Conservation (phyloP, 1,140 invertebrate species). For the Pygmarrhopalites habei region DNA sequence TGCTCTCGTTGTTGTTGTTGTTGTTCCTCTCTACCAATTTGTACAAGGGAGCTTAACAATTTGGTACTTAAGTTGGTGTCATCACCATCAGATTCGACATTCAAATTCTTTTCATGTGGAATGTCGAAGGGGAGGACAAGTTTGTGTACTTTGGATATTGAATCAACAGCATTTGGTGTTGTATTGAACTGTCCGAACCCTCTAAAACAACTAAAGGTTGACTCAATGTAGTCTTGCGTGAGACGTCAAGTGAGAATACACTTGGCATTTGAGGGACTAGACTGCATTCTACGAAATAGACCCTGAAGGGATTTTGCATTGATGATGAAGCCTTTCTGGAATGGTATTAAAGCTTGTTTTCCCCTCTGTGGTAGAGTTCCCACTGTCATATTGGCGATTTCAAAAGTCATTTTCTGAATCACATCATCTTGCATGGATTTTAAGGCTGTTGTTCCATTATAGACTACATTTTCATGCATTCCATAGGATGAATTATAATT, state of each 20-base stretch:
- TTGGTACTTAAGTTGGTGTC: too few species aligned
- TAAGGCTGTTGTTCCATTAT: too few species aligned
- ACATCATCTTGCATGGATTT: neutral
- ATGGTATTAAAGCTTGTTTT: neutral
- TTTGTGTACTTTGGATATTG: neutral
- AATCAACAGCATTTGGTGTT: neutral
- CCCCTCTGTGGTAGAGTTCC: neutral
- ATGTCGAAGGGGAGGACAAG: neutral
- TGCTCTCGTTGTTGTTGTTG: too few species aligned
- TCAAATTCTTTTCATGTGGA: too few species aligned
- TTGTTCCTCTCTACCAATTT: too few species aligned
- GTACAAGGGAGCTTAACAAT: too few species aligned
- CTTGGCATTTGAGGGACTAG: neutral
- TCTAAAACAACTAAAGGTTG: neutral
- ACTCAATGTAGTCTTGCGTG: neutral
- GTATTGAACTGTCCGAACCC: neutral
- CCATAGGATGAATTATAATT: neutral
- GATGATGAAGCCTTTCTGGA: neutral
- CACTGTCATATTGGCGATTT: neutral
- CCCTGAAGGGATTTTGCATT: neutral
- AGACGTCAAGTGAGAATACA: neutral
- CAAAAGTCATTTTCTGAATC: neutral
- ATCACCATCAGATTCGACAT: too few species aligned
- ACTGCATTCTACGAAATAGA: neutral
- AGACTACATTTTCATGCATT: neutral